These are phyloP conservation scores for Scaptomyza flava DNA, from an alignment of 2,888 invertebrate species.

Conservation along the genomic window DNA sequence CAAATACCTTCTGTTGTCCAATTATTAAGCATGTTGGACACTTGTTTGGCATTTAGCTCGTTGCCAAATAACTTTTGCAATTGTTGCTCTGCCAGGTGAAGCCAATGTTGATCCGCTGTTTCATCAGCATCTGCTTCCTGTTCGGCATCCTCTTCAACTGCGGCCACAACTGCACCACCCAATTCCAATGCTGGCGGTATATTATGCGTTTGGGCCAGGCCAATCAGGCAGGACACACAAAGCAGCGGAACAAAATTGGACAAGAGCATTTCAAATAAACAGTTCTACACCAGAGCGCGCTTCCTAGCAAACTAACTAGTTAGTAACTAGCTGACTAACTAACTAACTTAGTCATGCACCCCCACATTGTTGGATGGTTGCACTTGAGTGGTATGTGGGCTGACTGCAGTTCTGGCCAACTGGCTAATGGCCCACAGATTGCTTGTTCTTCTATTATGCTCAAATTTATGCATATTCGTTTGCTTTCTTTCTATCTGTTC, in stretches of 20 bases:
- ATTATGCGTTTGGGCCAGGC: conserved; percentile 21
- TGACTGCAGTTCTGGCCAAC: conserved; percentile 45
- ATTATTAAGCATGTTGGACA: conserved; percentile 29
- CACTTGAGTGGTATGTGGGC: conserved; percentile 60
- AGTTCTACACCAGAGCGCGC: conserved; percentile 57
- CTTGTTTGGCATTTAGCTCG: conserved; percentile 42
- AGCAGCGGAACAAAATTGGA: conserved; percentile 10
- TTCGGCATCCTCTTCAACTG: conserved; percentile 63
- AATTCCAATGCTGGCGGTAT: conserved; percentile 58
- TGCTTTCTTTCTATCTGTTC: conserved; percentile 57
- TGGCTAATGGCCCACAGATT: conserved; percentile 38
- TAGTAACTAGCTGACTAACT: conserved; percentile 12
- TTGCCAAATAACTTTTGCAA: conserved; percentile 49
- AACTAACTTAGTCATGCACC: conserved; percentile 29
- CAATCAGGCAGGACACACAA: conserved; percentile 40
- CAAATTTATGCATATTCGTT: conserved; percentile 29
- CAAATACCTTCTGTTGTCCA: conserved; percentile 67
- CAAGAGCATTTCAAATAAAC: conserved; percentile 31
- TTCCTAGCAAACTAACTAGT: conserved; percentile 38
- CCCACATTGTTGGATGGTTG: conserved; percentile 50
- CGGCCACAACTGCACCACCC: conserved; percentile 67
- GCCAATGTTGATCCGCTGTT: conserved; percentile 28
- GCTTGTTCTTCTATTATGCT: conserved; percentile 49
- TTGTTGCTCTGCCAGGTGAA: conserved; percentile 42
- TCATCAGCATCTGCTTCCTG: conserved; percentile 26